These are phyloP conservation scores for Anorthoa munda DNA, from an alignment of 2,888 invertebrate species.

Conservation along the genomic window DNA sequence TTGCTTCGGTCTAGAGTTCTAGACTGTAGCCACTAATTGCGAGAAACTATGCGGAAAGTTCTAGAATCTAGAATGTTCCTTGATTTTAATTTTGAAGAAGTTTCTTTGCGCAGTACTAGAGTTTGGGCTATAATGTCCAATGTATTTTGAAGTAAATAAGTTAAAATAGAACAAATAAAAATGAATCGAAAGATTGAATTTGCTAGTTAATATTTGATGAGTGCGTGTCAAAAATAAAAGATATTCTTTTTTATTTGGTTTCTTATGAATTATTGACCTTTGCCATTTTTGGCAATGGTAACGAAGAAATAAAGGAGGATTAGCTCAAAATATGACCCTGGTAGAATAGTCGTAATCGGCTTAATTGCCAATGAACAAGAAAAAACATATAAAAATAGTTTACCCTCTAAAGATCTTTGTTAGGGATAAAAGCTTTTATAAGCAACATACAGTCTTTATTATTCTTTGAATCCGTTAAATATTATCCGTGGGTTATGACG, in stretches of 20 bases:
- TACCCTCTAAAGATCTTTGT: not conserved
- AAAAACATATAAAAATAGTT: not conserved
- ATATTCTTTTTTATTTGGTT: too few relatives aligned
- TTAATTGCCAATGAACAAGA: too few relatives aligned
- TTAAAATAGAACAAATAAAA: not conserved
- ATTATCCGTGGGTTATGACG: slow-evolving; percentile 4
- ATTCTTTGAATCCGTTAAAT: not conserved
- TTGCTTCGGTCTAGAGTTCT: slow-evolving; percentile 31
- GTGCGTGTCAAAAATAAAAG: too few relatives aligned
- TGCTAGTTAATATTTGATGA: too few relatives aligned
- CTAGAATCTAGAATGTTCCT: slow-evolving; percentile 28
- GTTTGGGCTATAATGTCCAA: not conserved
- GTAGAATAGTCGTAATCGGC: too few relatives aligned
- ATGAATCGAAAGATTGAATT: not conserved
- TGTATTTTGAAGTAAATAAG: not conserved
- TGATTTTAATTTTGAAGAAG: slow-evolving; percentile 27
- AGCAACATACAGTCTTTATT: not conserved
- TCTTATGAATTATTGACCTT: too few relatives aligned
- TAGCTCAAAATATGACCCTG: too few relatives aligned
- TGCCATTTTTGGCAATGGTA: too few relatives aligned
- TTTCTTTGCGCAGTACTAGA: not conserved
- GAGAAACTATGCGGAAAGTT: slow-evolving; percentile 26
- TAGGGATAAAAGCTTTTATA: slow-evolving; percentile 2
- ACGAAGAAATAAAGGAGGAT: too few relatives aligned
- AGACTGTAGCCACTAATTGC: slow-evolving; percentile 57